Evolutionary conservation across 2,797 vertebrate genomes (phyloP), one percentile per base, ranked within the genome.

Genomic region (Arremon brunneinucha): DNA sequence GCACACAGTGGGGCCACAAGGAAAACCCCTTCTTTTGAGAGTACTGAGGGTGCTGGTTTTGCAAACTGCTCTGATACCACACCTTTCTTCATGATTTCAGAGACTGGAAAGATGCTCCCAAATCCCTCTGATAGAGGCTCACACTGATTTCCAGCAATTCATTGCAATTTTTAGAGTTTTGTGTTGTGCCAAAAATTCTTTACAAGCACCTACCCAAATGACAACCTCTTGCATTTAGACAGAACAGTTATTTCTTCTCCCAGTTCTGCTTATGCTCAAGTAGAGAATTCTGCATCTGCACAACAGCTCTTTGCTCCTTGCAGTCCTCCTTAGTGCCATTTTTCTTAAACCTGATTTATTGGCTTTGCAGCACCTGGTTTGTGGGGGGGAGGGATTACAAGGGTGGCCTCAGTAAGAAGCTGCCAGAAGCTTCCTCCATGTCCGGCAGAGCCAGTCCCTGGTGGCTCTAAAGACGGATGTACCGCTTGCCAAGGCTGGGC

Each of bases 51-150:
- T 14, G 32, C 16, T 37, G 28, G 30, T 34, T 82, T 50, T 76
- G 34, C 12, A 0, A 93, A 30, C 14, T 0, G 2, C 46, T 71
- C 43, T 62, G 26, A 52, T 62, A 50, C 23, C 4, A 8, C 2
- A 1, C 2, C 41, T 10, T 68, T 65, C 71, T 70, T 86, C 19
- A 20, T 28, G 41, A 12, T 47, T 34, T 62, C 78, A 82, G 39
- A 18, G 56, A 34, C 41, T 37, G 16, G 16, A 83, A 50, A 22
- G 44, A 41, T 2, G 14, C 10, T 59, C 32, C 20, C 17, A 39
- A 46, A 46, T 26, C 30, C 16, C 46, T 34, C 34, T 0, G 0
- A 34, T 0, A 47, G 47, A 69, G 19, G 24, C 8, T 75, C 16
- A 55, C 2, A 2, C 4, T 34, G 11, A 44, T 52, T 67, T 77